These are phyloP conservation scores for Sylvilagus bachmani DNA, from an alignment of 2,113 vertebrate genomes.

Conservation along the genomic window DNA sequence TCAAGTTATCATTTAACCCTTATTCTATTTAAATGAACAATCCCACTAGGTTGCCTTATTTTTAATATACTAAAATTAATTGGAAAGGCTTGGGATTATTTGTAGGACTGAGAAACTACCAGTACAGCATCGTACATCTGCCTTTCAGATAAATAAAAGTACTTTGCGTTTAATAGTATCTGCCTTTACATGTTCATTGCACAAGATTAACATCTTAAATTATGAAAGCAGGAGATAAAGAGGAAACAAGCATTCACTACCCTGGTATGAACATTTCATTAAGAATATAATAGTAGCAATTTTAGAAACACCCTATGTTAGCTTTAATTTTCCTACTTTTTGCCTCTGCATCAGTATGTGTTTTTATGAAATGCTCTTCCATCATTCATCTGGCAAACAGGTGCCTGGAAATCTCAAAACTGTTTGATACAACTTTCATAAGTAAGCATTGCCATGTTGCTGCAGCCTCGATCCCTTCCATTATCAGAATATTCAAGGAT, in stretches of 20 bases:
- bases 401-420: not conserved
- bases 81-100: conserved; percentile 81
- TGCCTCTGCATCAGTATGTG: conserved; percentile 24
- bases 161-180: conserved; percentile 56
- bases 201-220: conserved; percentile 70
- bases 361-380: conserved; percentile 27
- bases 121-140: conserved; percentile 62
- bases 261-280: not conserved
- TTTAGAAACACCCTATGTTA: conserved; percentile 32
- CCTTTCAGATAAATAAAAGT: conserved; percentile 74
- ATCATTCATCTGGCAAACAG: not conserved
- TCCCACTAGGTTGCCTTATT: conserved; percentile 83
- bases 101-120: conserved; percentile 71
- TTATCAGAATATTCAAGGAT: conserved; percentile 39
- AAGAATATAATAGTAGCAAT: conserved; percentile 2
- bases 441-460: conserved; percentile 33
- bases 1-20: conserved; percentile 93
- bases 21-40: conserved; percentile 89
- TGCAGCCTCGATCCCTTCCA: not conserved
- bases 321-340: not conserved
- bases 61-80: conserved; percentile 86
- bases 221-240: conserved; percentile 2
- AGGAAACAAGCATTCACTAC: not conserved
- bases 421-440: not conserved
- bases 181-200: conserved; percentile 62